Percentiles rank a stretch among this genome's conserved stretches.
phyloP scores from a whole-genome alignment of 2,888 invertebrate genomes.

The Stratiomys singularior region DNA sequence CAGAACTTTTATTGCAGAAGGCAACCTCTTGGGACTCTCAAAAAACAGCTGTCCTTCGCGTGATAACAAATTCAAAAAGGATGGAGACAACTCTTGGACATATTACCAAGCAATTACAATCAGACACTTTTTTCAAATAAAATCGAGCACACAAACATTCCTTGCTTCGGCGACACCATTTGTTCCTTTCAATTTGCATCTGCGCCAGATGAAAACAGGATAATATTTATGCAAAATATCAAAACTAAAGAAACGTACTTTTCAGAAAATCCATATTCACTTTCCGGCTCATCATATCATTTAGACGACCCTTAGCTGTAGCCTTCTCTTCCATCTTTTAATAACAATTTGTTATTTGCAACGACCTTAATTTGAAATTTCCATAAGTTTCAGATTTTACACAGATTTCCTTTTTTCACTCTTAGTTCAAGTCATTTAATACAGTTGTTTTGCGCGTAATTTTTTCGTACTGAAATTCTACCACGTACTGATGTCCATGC shows the following conservation, averaged over 20 bases:
- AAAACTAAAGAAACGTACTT: conserved; percentile 41
- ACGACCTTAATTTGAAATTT: neutral
- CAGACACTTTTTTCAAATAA: no score
- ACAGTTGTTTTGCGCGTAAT: conserved; percentile 31
- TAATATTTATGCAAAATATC: neutral
- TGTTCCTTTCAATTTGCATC: no score
- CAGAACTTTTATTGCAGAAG: no score
- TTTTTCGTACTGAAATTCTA: conserved; percentile 28
- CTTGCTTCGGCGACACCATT: no score
- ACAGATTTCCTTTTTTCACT: neutral
- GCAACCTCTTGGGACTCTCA: no score
- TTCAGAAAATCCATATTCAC: conserved; percentile 49
- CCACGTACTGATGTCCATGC: conserved; percentile 14
- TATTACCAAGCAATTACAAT: no score
- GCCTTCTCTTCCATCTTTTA: conserved; percentile 34
- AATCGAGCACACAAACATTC: no score
- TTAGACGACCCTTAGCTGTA: neutral
- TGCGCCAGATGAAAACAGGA: no score
- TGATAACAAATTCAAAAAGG: no score
- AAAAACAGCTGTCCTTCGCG: no score
- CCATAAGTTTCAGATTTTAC: neutral
- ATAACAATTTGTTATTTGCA: neutral
- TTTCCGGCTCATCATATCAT: conserved; percentile 43
- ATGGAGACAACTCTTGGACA: no score
- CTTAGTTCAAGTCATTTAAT: neutral